A percentile compares a stretch with the other conserved stretches of the same genome.
Conservation (phyloP, 2,113 vertebrate species). For the Sphaerodactylus townsendi region DNA sequence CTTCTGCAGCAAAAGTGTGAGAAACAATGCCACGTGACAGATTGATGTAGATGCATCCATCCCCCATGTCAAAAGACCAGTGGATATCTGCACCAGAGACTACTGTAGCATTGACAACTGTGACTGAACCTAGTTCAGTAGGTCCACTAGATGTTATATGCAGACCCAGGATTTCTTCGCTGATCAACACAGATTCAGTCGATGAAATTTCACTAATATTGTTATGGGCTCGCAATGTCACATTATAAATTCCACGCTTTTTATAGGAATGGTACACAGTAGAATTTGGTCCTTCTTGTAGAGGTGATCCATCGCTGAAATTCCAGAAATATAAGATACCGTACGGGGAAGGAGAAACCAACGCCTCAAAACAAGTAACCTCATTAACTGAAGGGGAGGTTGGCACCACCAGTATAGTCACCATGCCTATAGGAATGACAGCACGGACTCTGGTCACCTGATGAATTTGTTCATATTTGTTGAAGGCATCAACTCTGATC, state of each 20-base stretch:
- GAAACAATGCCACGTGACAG: conserved; percentile 49
- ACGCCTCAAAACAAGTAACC: conserved; percentile 62
- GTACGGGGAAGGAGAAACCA: conserved; percentile 49
- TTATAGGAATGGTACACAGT: conserved; percentile 58
- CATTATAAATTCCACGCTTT: conserved; percentile 66
- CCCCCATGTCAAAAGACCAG: conserved; percentile 79
- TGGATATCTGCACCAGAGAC: conserved; percentile 61
- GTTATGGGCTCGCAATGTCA: conserved; percentile 73
- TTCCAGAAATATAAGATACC: conserved; percentile 69
- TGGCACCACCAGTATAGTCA: conserved; percentile 60
- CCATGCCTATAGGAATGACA: conserved; percentile 52
- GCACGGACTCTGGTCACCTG: conserved; percentile 51
- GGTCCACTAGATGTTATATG: conserved; percentile 54
- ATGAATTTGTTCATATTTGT: conserved; percentile 52
- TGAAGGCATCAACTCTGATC: conserved; percentile 67
- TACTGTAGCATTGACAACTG: conserved; percentile 62
- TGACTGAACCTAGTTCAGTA: conserved; percentile 60
- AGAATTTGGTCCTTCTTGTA: conserved; percentile 25
- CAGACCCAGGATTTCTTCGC: conserved; percentile 69
- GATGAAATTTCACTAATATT: conserved; percentile 49
- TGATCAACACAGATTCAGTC: conserved; percentile 60
- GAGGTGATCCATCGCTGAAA: conserved; percentile 67
- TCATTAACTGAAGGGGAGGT: conserved; percentile 46
- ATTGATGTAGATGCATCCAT: conserved; percentile 62
- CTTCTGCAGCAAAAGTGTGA: conserved; percentile 68